Percentiles rank a stretch among this genome's conserved stretches.
Conservation (phyloP, 2,888 invertebrate species). For the Yponomeuta evonymella region DNA sequence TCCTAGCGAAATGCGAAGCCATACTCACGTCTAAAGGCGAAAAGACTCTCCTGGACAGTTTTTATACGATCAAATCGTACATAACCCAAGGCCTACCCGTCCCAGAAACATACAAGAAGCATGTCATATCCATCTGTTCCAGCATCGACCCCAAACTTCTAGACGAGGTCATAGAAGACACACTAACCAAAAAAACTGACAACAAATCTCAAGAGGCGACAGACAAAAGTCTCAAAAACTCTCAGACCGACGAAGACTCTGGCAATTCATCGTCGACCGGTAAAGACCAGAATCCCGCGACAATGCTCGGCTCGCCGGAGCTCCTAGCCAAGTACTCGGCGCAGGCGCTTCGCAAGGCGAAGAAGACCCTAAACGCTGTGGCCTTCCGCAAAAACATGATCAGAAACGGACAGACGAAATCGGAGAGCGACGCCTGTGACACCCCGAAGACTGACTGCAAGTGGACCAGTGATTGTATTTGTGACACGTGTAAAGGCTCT, state of each 20-base stretch:
- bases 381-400: conserved; percentile 53
- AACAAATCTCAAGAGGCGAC: background rate
- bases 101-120: conserved; percentile 60
- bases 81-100: conserved; percentile 58
- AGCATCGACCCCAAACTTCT: conserved; percentile 56
- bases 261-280: conserved; percentile 13
- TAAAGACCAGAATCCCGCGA: conserved; percentile 31
- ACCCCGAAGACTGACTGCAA: conserved; percentile 59
- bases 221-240: background rate
- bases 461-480: conserved; percentile 61
- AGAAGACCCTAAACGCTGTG: conserved; percentile 58
- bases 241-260: conserved; percentile 19
- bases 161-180: conserved; percentile 52
- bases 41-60: conserved; percentile 54
- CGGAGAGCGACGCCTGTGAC: conserved; percentile 59
- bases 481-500: conserved; percentile 47
- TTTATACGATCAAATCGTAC: conserved; percentile 60
- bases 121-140: conserved; percentile 59
- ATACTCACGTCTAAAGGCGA: conserved; percentile 59
- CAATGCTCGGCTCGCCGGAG: conserved; percentile 43
- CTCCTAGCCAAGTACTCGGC: conserved; percentile 61
- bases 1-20: conserved; percentile 59
- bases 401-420: conserved; percentile 52
- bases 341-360: conserved; percentile 56
- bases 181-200: conserved; percentile 9